Percentiles rank a stretch among this genome's conserved stretches.
phyloP scores from a whole-genome alignment of 2,797 vertebrate genomes.

The Enteromius argenteus region DNA sequence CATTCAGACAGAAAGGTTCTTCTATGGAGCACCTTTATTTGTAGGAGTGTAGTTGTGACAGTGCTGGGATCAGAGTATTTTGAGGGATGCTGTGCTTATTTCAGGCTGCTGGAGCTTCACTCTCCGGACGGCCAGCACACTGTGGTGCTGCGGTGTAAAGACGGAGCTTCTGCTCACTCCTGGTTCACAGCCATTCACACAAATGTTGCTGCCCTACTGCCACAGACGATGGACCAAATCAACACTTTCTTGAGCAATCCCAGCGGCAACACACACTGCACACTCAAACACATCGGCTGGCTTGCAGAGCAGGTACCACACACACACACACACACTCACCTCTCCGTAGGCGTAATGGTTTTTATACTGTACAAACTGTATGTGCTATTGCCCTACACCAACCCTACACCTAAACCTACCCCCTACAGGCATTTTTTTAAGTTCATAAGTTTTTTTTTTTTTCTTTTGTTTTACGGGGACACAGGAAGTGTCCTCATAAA shows the following conservation, averaged over 20 bases:
- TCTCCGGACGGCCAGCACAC: constrained; percentile 94
- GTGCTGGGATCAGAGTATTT: neutral
- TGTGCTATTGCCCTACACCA: too few relatives aligned
- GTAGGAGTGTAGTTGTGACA: neutral
- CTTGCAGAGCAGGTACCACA: constrained; percentile 90
- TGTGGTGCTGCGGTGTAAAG: constrained; percentile 93
- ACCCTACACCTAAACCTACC: too few relatives aligned
- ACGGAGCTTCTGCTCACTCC: constrained; percentile 86
- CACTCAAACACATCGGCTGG: constrained; percentile 94
- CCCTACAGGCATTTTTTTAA: too few relatives aligned
- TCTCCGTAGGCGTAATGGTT: too few relatives aligned
- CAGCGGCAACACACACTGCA: constrained; percentile 77
- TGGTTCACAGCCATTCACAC: constrained; percentile 95
- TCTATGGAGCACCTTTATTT: too few relatives aligned
- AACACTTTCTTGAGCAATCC: constrained; percentile 86
- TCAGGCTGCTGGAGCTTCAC: constrained; percentile 93
- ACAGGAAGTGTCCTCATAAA: too few relatives aligned
- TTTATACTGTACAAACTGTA: too few relatives aligned
- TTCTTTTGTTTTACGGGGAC: too few relatives aligned
- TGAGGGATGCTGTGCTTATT: constrained; percentile 29
- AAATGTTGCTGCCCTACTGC: constrained; percentile 93
- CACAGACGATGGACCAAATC: constrained; percentile 90
- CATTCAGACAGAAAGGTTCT: too few relatives aligned
- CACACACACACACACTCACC: neutral
- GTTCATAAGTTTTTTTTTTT: too few relatives aligned